phyloP scores from a whole-genome alignment of 2,888 invertebrate species.

The Perdita meconis region DNA sequence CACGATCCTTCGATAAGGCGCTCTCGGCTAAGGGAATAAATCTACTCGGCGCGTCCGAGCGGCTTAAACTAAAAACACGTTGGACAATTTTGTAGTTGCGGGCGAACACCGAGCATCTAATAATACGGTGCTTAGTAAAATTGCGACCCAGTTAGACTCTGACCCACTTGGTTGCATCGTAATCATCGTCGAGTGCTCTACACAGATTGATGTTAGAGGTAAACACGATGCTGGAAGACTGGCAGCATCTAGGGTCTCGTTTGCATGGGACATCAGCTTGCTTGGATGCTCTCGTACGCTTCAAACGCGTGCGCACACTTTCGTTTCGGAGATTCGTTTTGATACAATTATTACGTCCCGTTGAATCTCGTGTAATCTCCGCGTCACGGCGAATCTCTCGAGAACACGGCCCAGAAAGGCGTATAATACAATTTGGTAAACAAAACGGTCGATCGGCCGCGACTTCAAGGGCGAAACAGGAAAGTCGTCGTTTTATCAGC shows the following conservation, averaged over 20 bases:
- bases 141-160: slow-evolving; percentile 68
- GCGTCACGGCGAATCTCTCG: neutral
- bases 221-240: slow-evolving; percentile 53
- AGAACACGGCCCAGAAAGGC: too few relatives aligned
- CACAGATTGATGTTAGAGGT: slow-evolving; percentile 63
- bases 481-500: too few relatives aligned
- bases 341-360: slow-evolving; percentile 29
- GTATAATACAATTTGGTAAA: neutral
- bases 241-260: slow-evolving; percentile 32
- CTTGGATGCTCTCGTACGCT: slow-evolving; percentile 12
- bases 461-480: neutral
- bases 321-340: slow-evolving; percentile 11
- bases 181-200: slow-evolving; percentile 59
- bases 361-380: slow-evolving; percentile 18
- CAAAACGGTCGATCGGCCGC: neutral
- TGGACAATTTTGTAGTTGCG: slow-evolving; percentile 35
- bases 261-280: slow-evolving; percentile 42
- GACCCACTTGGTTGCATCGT: slow-evolving; percentile 68
- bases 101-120: slow-evolving; percentile 48
- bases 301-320: slow-evolving; percentile 26
- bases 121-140: slow-evolving; percentile 68
- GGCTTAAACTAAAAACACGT: slow-evolving; percentile 23
- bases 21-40: neutral
- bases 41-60: neutral
- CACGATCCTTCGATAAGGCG: neutral